These are phyloP conservation scores for Anolis sagrei DNA, from an alignment of 2,113 vertebrate species.

Conservation along the genomic window DNA sequence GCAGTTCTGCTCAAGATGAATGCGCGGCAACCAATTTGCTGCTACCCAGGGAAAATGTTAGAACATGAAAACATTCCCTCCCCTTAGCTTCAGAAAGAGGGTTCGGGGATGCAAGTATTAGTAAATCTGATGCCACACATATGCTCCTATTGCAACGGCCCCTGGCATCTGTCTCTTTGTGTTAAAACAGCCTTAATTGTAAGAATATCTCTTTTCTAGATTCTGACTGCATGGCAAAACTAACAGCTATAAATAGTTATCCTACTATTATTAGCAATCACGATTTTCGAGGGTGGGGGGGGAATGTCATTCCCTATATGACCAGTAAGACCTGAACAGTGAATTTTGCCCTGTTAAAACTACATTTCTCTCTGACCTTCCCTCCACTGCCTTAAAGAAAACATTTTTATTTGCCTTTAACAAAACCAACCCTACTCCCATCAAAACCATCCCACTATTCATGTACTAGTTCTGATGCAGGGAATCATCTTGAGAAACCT, in stretches of 20 bases:
- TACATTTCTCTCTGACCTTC: neutral
- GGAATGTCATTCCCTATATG: neutral
- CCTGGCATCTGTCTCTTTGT: slow-evolving; percentile 63
- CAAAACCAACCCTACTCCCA: neutral
- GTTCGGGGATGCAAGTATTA: slow-evolving; percentile 64
- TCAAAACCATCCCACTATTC: no score
- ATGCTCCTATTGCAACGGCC: slow-evolving; percentile 65
- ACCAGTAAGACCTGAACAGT: slow-evolving; percentile 2
- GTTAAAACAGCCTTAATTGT: slow-evolving; percentile 67
- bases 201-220: slow-evolving; percentile 51
- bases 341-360: slow-evolving; percentile 38
- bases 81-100: slow-evolving; percentile 69
- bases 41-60: slow-evolving; percentile 72
- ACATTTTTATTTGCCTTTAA: neutral
- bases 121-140: slow-evolving; percentile 66
- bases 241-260: neutral
- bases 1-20: slow-evolving; percentile 59
- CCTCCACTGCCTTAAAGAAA: slow-evolving; percentile 34
- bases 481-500: neutral
- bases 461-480: neutral
- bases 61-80: slow-evolving; percentile 74
- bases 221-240: slow-evolving; percentile 25
- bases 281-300: slow-evolving; percentile 15
- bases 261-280: slow-evolving; percentile 16
- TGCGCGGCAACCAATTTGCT: slow-evolving; percentile 75